Evolutionary conservation across 2,888 invertebrate species (phyloP), one percentile per base, ranked within the genome.

Genomic region (Eremobia ochroleuca): DNA sequence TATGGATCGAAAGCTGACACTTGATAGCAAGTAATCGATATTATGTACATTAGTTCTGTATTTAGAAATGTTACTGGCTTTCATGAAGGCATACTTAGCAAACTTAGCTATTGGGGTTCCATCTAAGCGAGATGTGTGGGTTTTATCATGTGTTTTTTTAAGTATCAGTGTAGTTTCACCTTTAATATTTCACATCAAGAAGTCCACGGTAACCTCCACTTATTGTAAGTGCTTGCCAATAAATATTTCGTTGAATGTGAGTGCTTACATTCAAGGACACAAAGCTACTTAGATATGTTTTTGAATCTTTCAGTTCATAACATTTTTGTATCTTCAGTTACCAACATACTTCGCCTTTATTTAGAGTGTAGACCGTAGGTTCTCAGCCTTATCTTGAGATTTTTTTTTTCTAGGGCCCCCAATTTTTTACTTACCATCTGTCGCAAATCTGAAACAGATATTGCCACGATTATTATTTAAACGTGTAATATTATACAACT

Each of bases 1-100:
- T 73, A 61, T 76, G 40, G 46, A 55, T 71, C 49, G 55, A 80
- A 55, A 72, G 11, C 40, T 31, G 67, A 76, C 34, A 80, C 52
- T 76, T 59, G 61, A 37, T 55, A 37, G 8, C 75, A 69, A 46
- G 18, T 61, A 40, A 71, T 52, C 31, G 28, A 77, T 67, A 31
- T 62, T 71, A 34, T 62, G 46, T 69, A 40, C 21, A 67, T 70
- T 67, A 28, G 67, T 72, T 59, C n/a, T 28, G 25, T 43, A 15
- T 52, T 37, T 66, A 73, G 40, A 34, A 25, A 69, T 58, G 37
- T 40, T 58, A 34, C 18, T 67, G 65, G 1, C n/a, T 66, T 34
- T 46, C 55, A 64, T 11, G 21, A 59, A 15, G 49, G 25, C 62
- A 43, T 69, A 15, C 55, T 15, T 55, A 18, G 13, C n/a, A n/a